Conservation (phyloP, 2,113 vertebrate species). For the Rhipidura dahli region DNA sequence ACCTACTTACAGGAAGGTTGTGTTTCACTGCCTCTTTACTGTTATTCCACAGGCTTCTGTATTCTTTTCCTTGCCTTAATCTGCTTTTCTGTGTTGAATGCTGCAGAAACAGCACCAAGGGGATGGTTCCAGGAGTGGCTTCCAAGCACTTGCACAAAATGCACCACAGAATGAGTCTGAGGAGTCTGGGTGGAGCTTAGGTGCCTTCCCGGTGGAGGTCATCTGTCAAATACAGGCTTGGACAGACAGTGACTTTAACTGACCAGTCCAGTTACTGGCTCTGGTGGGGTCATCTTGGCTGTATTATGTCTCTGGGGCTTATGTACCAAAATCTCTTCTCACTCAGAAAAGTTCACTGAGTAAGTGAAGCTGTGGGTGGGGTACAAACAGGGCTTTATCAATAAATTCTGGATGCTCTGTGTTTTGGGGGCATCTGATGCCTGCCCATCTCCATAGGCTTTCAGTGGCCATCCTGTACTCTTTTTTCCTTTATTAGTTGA, state of each 20-base stretch:
- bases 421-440: not conserved
- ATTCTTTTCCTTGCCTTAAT: not conserved
- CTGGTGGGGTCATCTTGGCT: not conserved
- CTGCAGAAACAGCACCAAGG: not conserved
- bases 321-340: not conserved
- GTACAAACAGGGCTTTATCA: not conserved
- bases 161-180: not conserved
- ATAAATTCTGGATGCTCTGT: not conserved
- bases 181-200: not conserved
- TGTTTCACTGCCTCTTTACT: not conserved
- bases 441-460: not conserved
- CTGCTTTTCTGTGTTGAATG: not conserved
- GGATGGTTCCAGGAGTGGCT: not conserved
- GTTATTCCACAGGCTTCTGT: not conserved
- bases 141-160: not conserved
- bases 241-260: not conserved
- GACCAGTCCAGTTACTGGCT: not conserved
- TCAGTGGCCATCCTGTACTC: not conserved
- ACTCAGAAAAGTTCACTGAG: not conserved
- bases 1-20: not conserved
- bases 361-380: not conserved
- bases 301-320: not conserved
- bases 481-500: not conserved
- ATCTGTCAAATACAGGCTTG: not conserved
- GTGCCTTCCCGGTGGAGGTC: not conserved